Conservation (phyloP, 1,140 invertebrate species). For the Cyrtorhinus lividipennis region DNA sequence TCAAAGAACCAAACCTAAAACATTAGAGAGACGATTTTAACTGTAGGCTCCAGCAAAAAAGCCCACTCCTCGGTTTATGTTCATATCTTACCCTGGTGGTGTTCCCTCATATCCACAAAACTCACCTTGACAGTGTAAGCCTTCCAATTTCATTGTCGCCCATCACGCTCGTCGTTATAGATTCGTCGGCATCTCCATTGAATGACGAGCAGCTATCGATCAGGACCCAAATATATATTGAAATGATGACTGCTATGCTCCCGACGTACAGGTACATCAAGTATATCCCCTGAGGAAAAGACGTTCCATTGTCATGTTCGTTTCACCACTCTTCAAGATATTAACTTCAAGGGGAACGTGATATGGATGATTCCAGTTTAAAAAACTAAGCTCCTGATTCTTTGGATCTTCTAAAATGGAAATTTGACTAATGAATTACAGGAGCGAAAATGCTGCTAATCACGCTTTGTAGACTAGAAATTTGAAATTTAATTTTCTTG, state of each 20-base stretch:
- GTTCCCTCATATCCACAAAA: no score
- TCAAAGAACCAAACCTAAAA: constrained; percentile 38
- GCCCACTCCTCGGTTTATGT: no score
- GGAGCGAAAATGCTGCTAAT: no score
- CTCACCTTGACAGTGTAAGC: constrained; percentile 20
- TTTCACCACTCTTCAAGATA: not conserved
- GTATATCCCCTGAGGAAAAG: constrained; percentile 39
- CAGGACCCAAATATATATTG: constrained; percentile 47
- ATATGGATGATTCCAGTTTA: not conserved
- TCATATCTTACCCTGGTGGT: no score
- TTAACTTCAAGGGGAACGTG: not conserved
- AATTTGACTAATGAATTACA: no score
- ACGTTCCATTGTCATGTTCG: no score
- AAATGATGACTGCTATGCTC: constrained; percentile 46
- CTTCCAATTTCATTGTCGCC: constrained; percentile 33
- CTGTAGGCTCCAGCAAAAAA: constrained; percentile 30
- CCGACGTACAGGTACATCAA: constrained; percentile 49
- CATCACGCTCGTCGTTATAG: constrained; percentile 24
- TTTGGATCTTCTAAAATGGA: no score
- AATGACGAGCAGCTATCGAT: constrained; percentile 39
- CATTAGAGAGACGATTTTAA: not conserved
- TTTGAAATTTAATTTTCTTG: no score
- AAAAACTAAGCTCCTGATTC: not conserved
- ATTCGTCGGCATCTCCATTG: constrained; percentile 21
- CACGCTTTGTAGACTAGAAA: no score